Evolutionary conservation across 2,797 vertebrate species (phyloP).

Genomic region (Typhlichthys subterraneus): DNA sequence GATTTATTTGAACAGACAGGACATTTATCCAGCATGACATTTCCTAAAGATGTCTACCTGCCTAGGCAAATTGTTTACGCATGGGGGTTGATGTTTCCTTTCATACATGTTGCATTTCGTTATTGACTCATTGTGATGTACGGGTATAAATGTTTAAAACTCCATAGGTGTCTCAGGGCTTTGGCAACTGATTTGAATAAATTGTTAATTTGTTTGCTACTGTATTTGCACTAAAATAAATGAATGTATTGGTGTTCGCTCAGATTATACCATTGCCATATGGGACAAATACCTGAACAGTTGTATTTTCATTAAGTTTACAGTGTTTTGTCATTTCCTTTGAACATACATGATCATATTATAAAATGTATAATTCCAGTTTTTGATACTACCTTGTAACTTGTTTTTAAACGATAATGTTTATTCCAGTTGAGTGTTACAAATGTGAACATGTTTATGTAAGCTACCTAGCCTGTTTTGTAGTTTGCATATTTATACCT

Average conservation of each 20-base stretch:
- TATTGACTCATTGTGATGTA: conserved; percentile 28
- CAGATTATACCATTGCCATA: neutral
- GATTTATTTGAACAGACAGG: conserved; percentile 19
- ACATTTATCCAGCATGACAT: neutral
- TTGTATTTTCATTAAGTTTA: conserved; percentile 20
- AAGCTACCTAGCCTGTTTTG: neutral
- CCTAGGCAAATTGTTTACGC: conserved; percentile 12
- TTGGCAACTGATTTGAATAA: conserved; percentile 2
- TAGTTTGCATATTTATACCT: conserved; percentile 47
- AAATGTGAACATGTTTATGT: neutral
- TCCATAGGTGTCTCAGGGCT: conserved; percentile 12
- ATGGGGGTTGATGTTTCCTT: conserved; percentile 2
- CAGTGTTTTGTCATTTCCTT: conserved; percentile 19
- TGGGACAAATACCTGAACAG: neutral
- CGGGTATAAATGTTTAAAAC: conserved; percentile 29
- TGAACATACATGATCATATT: conserved; percentile 34
- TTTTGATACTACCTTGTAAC: conserved; percentile 47
- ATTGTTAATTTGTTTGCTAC: conserved; percentile 7
- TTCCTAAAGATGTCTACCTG: conserved; percentile 6
- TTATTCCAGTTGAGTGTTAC: too few species aligned
- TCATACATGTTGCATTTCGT: too few species aligned
- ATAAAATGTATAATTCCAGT: conserved; percentile 27
- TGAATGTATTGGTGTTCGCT: conserved; percentile 42
- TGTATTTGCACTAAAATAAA: conserved; percentile 57
- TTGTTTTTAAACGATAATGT: neutral